Percentiles rank a stretch among this genome's conserved stretches.
phyloP scores from a whole-genome alignment of 2,888 invertebrate species.

The Myathropa florea region DNA sequence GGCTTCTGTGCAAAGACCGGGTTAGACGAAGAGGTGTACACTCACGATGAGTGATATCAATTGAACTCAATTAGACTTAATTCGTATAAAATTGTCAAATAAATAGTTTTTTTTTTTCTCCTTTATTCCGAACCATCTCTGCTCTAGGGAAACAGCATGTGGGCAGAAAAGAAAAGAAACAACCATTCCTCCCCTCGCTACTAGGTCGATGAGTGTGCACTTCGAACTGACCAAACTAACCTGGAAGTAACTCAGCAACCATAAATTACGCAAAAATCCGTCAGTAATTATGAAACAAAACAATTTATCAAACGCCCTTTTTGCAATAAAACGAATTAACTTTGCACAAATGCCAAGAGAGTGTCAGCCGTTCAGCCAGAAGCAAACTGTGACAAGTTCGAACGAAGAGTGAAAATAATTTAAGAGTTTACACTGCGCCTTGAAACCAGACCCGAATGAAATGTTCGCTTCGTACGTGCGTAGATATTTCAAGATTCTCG shows the following conservation, averaged over 20 bases:
- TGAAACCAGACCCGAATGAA: neutral
- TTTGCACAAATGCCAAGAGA: slow-evolving; percentile 1
- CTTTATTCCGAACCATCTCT: neutral
- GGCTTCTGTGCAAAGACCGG: neutral
- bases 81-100: slow-evolving; percentile 59
- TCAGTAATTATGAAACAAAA: slow-evolving; percentile 29
- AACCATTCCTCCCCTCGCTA: neutral
- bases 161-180: neutral
- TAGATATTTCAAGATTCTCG: neutral
- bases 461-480: neutral
- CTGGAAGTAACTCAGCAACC: neutral
- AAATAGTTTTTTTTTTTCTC: slow-evolving; percentile 34
- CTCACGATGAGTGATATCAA: slow-evolving; percentile 46
- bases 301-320: slow-evolving; percentile 63
- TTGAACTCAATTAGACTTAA: slow-evolving; percentile 67
- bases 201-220: neutral
- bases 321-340: slow-evolving; percentile 25
- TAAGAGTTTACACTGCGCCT: neutral
- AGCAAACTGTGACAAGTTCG: neutral
- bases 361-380: neutral
- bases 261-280: neutral
- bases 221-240: neutral
- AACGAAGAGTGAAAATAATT: neutral
- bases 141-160: neutral
- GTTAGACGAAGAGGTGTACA: slow-evolving; percentile 29